Base-by-base conservation (phyloP, 1,140 invertebrate species). In the Cyclina sinensis region DNA sequence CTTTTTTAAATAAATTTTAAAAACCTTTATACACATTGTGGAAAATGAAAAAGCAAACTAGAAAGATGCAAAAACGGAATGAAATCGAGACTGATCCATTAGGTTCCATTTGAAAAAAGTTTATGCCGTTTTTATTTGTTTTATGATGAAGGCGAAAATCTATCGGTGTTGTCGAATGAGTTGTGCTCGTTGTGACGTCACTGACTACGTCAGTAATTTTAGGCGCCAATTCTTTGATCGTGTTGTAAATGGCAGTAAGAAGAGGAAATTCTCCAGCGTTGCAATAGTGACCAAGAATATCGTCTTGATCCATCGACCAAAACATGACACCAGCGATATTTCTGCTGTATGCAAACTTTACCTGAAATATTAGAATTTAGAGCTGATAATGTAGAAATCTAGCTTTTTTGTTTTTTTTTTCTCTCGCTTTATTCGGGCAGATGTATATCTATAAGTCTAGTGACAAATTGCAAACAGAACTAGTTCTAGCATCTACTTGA, bases 251-350 rank as follows among this genome's bases (percentile, higher is more conserved):
- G 12, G 94, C 87, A 91, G 0, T 96, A 95, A 46, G 96, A 94
- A 88, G 96, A 11, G 96, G 97, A 30, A 96, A 96, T 11, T 96
- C 94, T n/a, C 97, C 96, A 51, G 95, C 93, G 51, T 91, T 90
- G 89, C 95, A 95, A 57, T 86, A 89, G 11, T 73, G 83, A 24
- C 93, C 94, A 7, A 65, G 82, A 86, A 95, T 95, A 89, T 95
- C 95, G 85, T 97, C 97, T 87, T 94, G 91, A 78, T 94, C 94
- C 12, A 95, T 79, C 14, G 93, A 92, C 95, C 98, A 99, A 1
- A 98, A 97, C 87, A 98, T 97, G 4, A 93, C 93, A 18, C 95
- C 95, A 1, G 87, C 94, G 39, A 95, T 73, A 32, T 90, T 90
- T 12, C 90, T 73, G 11, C 91, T 88, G 30, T 91, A 81, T 14